Evolutionary conservation across 30 jellyfish, hydroid and myxozoan genomes (phyloP), one percentile per base, ranked within the genome.

Genomic region (Catostylus mosaicus): DNA sequence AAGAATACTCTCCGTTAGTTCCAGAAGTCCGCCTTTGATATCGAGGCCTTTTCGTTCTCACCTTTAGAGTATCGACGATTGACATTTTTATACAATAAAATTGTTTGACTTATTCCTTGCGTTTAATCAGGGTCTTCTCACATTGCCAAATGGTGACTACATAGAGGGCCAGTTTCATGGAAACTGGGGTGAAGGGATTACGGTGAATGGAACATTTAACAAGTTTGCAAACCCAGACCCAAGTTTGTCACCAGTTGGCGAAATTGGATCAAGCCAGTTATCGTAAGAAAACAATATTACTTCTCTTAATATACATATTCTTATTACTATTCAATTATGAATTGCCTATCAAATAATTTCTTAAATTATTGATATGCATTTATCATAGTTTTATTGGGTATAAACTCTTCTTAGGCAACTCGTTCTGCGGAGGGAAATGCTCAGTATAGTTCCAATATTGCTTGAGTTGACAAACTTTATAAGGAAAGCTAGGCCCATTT

Each of bases 131-230:
- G 98, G 98, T 30, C 84, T 87, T 27, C 71, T 93, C 71, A 93
- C 98, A 1, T 22, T 93, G 51, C 98, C 97, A 59, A 93, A 93
- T 59, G 98, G 98, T 40, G 98, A 93, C 45, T 82, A 59, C 72
- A 51, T 93, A 26, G 97, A 88, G 14, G 98, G 98, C 0, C 79
- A 86, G 43, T 93, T 93, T 78, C 52, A 80, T 51, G 98, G 98
- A 20, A 87, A 76, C 19, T 93, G 98, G 98, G 98, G 97, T 11
- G 98, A 88, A 59, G 91, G 96, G 3, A 93, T 93, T 59, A 87
- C 75, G 68, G 88, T 93, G 27, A 93, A 82, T 60, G 98, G 96
- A n/a, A 71, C 77, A 14, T 93, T 93, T 30, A 51, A 86, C 60
- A 93, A 93, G 46, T 93, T 87, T 57, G 82, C 90, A 7, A 93